A percentile compares a stretch with the other conserved stretches of the same genome.
phyloP scores from a whole-genome alignment of 2,113 vertebrate species.

The Paratilapia polleni region DNA sequence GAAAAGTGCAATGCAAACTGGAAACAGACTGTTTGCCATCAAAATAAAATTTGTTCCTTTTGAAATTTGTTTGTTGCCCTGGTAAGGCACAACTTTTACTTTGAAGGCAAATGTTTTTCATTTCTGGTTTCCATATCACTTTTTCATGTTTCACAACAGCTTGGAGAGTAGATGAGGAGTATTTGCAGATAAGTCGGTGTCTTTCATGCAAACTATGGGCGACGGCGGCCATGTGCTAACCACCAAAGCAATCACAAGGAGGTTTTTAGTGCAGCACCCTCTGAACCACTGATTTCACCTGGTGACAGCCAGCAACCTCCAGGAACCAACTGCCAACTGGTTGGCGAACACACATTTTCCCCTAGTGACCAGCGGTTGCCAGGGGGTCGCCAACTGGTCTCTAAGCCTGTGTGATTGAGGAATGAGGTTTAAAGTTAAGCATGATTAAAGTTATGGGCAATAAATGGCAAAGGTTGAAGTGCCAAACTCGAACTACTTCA shows the following conservation, averaged over 20 bases:
- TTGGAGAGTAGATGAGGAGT: not conserved
- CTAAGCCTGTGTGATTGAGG: not conserved
- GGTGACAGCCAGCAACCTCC: not conserved
- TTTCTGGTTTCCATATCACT: not conserved
- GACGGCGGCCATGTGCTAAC: not conserved
- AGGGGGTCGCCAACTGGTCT: no score
- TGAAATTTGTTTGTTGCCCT: not conserved
- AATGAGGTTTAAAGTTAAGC: not conserved
- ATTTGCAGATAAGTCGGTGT: not conserved
- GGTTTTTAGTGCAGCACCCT: not conserved
- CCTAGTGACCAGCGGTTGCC: no score
- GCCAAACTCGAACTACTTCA: not conserved
- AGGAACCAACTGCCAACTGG: no score
- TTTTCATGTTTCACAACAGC: not conserved
- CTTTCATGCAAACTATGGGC: not conserved
- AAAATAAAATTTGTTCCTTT: not conserved
- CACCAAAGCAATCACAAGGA: not conserved
- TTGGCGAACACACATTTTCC: no score
- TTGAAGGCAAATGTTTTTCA: not conserved
- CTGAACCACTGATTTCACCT: not conserved
- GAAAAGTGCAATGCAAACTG: not conserved
- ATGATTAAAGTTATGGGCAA: not conserved
- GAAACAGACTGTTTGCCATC: not conserved
- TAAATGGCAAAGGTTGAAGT: not conserved
- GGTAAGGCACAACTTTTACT: not conserved